A percentile compares a stretch with the other conserved stretches of the same genome.
These are phyloP conservation scores for Andrena fulva DNA, from an alignment of 2,888 invertebrate species.

Conservation along the genomic window DNA sequence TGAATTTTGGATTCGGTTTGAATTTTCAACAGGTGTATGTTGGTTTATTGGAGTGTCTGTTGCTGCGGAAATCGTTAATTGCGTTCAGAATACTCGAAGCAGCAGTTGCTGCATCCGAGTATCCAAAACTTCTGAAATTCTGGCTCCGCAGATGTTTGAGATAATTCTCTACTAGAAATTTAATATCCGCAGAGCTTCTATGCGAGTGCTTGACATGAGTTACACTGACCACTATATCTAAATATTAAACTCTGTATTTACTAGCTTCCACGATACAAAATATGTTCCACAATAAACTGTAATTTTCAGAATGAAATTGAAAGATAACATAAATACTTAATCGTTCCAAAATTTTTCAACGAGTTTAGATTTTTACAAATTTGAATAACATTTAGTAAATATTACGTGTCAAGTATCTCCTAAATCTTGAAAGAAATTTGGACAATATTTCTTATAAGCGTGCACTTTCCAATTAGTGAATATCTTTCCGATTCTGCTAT, in stretches of 20 bases:
- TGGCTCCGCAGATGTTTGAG: constrained; percentile 26
- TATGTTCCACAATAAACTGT: too few species aligned
- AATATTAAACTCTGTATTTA: constrained; percentile 1
- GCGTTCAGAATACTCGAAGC: constrained; percentile 24
- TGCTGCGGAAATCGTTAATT: constrained; percentile 20
- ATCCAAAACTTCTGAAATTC: constrained; percentile 40
- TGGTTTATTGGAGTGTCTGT: neutral
- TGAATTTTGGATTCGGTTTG: constrained; percentile 28
- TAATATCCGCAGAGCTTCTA: constrained; percentile 21
- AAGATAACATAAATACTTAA: too few species aligned
- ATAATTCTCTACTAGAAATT: constrained; percentile 42
- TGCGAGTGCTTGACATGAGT: constrained; percentile 18
- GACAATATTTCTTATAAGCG: too few species aligned
- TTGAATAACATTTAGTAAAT: too few species aligned
- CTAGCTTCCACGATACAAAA: neutral
- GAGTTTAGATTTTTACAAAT: too few species aligned
- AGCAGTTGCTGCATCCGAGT: constrained; percentile 4
- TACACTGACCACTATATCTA: constrained; percentile 20
- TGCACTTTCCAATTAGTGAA: neutral
- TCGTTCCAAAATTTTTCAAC: too few species aligned
- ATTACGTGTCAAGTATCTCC: too few species aligned
- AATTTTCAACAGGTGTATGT: constrained; percentile 42
- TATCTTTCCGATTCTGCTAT: constrained; percentile 1
- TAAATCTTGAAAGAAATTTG: too few species aligned
- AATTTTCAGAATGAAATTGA: too few species aligned